Base-by-base conservation (phyloP, 2,888 invertebrate species). In the Epirrhoe tristata region DNA sequence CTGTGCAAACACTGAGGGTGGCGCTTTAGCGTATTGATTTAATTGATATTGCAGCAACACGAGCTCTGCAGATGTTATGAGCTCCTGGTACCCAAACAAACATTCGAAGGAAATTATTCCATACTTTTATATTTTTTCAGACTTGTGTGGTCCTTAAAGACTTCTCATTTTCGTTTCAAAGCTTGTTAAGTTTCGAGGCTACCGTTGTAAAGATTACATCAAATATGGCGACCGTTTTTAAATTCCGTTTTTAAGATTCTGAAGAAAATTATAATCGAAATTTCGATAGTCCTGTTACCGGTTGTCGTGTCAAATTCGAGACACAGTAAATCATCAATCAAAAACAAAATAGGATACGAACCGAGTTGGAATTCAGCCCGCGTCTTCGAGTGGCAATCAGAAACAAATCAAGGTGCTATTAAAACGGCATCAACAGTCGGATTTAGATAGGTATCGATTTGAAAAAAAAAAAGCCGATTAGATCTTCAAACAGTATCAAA, bases 351-450 rank as follows among this genome's bases (percentile, higher is more conserved):
- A 80, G 79, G 79, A 70, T 77, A 77, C 74, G 75, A 75, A 75
- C 69, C 58, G 46, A 52, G 61, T 75, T 76, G 76, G 77, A 77
- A 81, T 82, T 80, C 82, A 77, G 73, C 74, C 76, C 82, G 80
- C 83, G 81, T 86, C 83, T 80, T 81, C 77, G 77, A 77, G 80
- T 80, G 80, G 88, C 85, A 88, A 89, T 90, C 87, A 89, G 87
- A 88, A 89, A 84, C 84, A 86, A 89, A 90, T 90, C 89, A 86
- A 82, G 84, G 80, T 73, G 82, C 87, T 87, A 90, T 91, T 90
- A 90, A 89, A 90, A 85, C 85, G 75, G 84, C 90, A 90, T 90
- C 88, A 89, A 81, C 79, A 77, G 79, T 76, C 74, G 72, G 79
- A 80, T 84, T 81, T 80, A 86, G 87, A 89, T 86, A 84, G 79